Conservation (phyloP, 92 coral and sea anemone genomes). For the Chrysogorgia sp. region DNA sequence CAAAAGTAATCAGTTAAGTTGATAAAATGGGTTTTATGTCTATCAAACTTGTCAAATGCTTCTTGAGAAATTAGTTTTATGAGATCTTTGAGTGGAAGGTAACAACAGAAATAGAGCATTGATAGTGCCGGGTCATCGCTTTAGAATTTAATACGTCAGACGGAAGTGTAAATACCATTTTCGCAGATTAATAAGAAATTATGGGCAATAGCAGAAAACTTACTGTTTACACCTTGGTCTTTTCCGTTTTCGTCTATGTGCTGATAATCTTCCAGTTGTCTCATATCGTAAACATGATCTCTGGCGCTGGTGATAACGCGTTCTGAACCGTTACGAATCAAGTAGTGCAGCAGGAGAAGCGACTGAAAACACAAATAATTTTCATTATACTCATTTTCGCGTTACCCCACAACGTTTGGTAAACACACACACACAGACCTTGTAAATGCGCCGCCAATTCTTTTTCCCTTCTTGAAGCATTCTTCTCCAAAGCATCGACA, state of each 20-base stretch:
- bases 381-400: neutral
- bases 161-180: too few species aligned
- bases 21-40: too few species aligned
- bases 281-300: conserved; percentile 94
- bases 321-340: conserved; percentile 91
- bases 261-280: conserved; percentile 82
- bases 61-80: too few species aligned
- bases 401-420: neutral
- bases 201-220: conserved; percentile 24
- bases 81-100: neutral
- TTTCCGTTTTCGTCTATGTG: conserved; percentile 86
- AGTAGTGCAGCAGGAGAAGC: conserved; percentile 80
- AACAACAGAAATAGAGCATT: neutral
- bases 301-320: conserved; percentile 92
- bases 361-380: conserved; percentile 61
- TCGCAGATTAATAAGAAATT: neutral
- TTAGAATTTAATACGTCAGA: too few species aligned
- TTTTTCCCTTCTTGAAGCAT: conserved; percentile 88
- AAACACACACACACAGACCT: conserved; percentile 60
- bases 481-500: conserved; percentile 99
- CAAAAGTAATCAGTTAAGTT: too few species aligned
- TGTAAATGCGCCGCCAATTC: conserved; percentile 94
- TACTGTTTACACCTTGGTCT: conserved; percentile 98
- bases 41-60: too few species aligned
- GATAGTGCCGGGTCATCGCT: too few species aligned